These are phyloP conservation scores for Andricus quercusramuli DNA, from an alignment of 2,888 invertebrate genomes.

Conservation along the genomic window DNA sequence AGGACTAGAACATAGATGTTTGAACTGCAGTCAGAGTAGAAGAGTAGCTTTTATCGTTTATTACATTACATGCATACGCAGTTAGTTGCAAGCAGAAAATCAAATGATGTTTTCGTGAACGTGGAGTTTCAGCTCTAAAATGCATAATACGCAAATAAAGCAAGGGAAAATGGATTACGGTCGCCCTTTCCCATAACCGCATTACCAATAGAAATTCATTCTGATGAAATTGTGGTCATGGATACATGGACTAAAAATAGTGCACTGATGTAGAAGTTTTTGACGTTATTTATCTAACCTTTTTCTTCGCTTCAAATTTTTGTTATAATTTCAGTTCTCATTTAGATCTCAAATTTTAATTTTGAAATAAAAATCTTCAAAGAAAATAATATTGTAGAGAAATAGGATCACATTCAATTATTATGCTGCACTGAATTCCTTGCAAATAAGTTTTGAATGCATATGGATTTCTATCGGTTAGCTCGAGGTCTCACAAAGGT, in stretches of 20 bases:
- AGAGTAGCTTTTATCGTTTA: background rate
- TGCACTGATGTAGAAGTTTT: background rate
- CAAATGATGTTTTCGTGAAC: constrained; percentile 30
- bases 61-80: constrained; percentile 7
- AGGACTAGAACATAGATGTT: background rate
- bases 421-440: background rate
- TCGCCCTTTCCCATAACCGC: constrained; percentile 31
- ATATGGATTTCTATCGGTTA: no score
- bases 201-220: constrained; percentile 32
- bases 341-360: background rate
- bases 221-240: constrained; percentile 36
- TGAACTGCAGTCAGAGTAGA: background rate
- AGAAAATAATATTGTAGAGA: background rate
- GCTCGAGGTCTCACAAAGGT: no score
- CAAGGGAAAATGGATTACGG: constrained; percentile 37
- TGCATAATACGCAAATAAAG: constrained; percentile 29
- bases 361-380: background rate
- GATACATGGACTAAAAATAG: constrained; percentile 14
- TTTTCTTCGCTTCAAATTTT: background rate
- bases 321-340: background rate
- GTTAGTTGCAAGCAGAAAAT: constrained; percentile 14
- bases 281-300: background rate
- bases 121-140: constrained; percentile 27
- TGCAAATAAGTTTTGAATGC: background rate
- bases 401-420: background rate